Percentiles rank a stretch among this genome's conserved stretches.
phyloP scores from a whole-genome alignment of 2,888 invertebrate species.

The Sicus ferrugineus region DNA sequence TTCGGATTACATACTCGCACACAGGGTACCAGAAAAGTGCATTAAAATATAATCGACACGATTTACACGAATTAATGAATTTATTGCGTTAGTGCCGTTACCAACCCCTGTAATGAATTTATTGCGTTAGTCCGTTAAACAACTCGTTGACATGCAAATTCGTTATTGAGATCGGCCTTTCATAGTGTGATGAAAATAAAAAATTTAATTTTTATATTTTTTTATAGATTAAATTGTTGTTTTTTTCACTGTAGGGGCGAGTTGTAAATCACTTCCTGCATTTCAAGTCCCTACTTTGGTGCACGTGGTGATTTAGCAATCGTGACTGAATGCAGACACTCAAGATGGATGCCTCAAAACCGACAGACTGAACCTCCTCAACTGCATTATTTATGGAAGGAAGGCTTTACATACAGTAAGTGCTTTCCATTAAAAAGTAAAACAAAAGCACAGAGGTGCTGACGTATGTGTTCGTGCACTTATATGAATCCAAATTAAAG shows the following conservation, averaged over 20 bases:
- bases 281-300: neutral
- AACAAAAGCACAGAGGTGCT: no score
- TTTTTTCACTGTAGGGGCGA: neutral
- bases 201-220: neutral
- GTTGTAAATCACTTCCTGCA: neutral
- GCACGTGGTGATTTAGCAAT: neutral
- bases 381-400: no score
- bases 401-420: no score
- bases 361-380: no score
- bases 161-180: constrained; percentile 35
- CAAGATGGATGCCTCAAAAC: no score
- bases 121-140: constrained; percentile 39
- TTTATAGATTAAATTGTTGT: neutral
- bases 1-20: neutral
- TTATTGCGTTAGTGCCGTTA: no score
- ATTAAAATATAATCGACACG: constrained; percentile 6
- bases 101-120: constrained; percentile 36
- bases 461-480: neutral
- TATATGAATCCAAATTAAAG: neutral
- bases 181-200: neutral
- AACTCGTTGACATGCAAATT: constrained; percentile 43
- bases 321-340: neutral
- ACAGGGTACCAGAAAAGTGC: no score
- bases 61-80: no score
- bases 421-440: no score